A percentile compares a stretch with the other conserved stretches of the same genome.
phyloP scores from a whole-genome alignment of 2,797 vertebrate genomes.

The Lerista edwardsae region DNA sequence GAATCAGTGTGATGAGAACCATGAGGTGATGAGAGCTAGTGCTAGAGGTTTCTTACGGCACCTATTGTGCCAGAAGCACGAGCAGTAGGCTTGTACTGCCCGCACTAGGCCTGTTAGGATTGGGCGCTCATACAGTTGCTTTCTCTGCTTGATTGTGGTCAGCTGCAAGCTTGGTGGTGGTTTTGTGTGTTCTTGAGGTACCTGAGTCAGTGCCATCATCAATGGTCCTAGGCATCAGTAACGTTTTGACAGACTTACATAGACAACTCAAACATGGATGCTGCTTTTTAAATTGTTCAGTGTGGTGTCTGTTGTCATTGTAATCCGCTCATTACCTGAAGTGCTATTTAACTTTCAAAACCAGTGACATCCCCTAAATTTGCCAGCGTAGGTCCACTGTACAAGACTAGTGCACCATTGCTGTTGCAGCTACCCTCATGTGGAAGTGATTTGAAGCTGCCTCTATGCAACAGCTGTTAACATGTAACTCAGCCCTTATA shows the following conservation, averaged over 20 bases:
- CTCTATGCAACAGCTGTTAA: background rate
- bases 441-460: background rate
- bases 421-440: background rate
- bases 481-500: background rate
- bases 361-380: too few relatives aligned
- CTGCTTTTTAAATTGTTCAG: background rate
- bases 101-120: too few relatives aligned
- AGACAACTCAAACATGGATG: background rate
- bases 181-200: background rate
- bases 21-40: too few relatives aligned
- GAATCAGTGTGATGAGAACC: too few relatives aligned
- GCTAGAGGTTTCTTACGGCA: too few relatives aligned
- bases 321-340: background rate
- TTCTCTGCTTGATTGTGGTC: background rate
- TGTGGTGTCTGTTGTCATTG: background rate
- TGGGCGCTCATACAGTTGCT: background rate
- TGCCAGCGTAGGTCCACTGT: background rate
- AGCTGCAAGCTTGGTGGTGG: background rate
- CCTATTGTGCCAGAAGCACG: too few relatives aligned
- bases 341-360: too few relatives aligned
- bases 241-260: background rate
- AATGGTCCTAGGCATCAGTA: background rate
- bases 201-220: background rate
- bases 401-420: background rate
- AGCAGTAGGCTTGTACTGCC: too few relatives aligned